These are phyloP conservation scores for Corapipo altera DNA, from an alignment of 2,113 vertebrate genomes.

Conservation along the genomic window DNA sequence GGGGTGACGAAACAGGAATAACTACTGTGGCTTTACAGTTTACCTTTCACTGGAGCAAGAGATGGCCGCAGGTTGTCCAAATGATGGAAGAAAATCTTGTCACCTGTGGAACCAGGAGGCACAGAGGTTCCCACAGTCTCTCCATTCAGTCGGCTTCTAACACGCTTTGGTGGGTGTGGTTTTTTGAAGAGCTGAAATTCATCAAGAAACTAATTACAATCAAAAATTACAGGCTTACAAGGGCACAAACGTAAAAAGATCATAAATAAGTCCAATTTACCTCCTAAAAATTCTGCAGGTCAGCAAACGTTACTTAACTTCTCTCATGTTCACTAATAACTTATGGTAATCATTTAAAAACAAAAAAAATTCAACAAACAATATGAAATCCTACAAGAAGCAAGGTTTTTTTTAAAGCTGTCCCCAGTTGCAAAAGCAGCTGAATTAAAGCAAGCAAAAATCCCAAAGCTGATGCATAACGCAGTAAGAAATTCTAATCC, in stretches of 20 bases:
- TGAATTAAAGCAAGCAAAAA: background rate
- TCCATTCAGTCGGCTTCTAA: constrained; percentile 87
- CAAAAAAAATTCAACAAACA: background rate
- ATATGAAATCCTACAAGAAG: background rate
- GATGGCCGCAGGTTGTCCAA: constrained; percentile 95
- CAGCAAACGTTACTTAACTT: background rate
- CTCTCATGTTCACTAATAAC: background rate
- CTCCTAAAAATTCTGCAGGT: background rate
- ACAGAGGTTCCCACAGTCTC: constrained; percentile 79
- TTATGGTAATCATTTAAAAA: background rate
- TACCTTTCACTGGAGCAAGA: constrained; percentile 95
- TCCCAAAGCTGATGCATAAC: background rate
- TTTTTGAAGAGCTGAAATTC: constrained; percentile 92
- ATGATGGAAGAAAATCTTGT: constrained; percentile 99
- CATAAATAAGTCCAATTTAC: rapidly evolving
- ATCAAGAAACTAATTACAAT: background rate
- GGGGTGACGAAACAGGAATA: background rate
- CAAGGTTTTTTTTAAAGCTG: background rate
- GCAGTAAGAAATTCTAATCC: background rate
- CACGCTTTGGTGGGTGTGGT: constrained; percentile 96
- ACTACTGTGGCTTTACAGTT: background rate
- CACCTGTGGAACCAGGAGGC: constrained; percentile 77
- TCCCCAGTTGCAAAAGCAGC: background rate
- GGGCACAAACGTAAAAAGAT: background rate
- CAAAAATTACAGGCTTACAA: background rate